These are phyloP conservation scores for Martes martes DNA, from an alignment of 2,113 vertebrate genomes.

Conservation along the genomic window DNA sequence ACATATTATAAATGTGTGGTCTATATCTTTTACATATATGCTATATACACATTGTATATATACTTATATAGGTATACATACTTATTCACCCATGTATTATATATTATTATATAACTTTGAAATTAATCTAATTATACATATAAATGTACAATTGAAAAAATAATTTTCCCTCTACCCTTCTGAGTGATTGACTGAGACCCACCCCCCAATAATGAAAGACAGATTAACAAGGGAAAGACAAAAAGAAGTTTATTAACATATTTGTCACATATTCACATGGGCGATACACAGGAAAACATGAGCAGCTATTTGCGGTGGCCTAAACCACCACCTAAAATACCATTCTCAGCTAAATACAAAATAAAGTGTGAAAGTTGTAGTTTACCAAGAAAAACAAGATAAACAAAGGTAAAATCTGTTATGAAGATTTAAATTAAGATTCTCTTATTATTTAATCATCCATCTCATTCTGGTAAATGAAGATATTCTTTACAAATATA, in stretches of 20 bases:
- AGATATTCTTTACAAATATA: neutral
- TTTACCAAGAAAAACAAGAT: neutral
- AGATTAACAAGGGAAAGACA: neutral
- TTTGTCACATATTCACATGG: neutral
- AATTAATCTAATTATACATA: conserved; percentile 62
- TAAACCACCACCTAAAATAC: neutral
- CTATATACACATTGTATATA: neutral
- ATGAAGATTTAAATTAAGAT: neutral
- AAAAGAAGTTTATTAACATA: neutral
- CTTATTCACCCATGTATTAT: neutral
- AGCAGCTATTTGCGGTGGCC: neutral
- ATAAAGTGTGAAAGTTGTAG: neutral
- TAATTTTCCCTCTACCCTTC: neutral
- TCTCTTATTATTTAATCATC: neutral
- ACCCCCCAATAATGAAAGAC: neutral
- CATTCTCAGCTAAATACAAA: neutral
- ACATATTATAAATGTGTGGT: neutral
- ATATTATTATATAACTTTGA: neutral
- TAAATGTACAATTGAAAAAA: neutral
- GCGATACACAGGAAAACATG: neutral
- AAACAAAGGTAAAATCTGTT: neutral
- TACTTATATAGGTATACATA: neutral
- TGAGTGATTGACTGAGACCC: neutral
- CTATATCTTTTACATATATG: neutral
- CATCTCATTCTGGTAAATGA: neutral